Percentiles rank a stretch among this genome's conserved stretches.
Evolutionary conservation across 2,113 vertebrate species (phyloP).

Genomic region (Prinia subflava): DNA sequence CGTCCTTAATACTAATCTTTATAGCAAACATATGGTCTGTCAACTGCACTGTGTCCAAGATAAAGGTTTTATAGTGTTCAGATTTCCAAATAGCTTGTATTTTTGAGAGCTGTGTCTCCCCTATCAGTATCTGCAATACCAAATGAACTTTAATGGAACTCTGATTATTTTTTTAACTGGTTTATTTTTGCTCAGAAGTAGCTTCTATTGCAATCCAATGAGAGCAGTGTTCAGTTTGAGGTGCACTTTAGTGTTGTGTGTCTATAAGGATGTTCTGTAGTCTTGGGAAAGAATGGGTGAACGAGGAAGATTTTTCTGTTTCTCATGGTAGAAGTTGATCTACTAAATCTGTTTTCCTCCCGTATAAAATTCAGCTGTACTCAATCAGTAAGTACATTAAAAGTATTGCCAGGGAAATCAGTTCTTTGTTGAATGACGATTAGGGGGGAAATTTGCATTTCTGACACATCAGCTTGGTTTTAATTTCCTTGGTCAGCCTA

Average conservation of each 20-base stretch:
- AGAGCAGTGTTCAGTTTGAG: not conserved
- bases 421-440: not conserved
- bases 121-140: not conserved
- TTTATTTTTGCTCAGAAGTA: not conserved
- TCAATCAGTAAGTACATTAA: not conserved
- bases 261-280: not conserved
- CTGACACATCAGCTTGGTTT: not conserved
- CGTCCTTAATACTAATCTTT: not conserved
- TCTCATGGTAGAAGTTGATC: not conserved
- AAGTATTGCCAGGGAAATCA: not conserved
- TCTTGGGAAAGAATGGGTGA: not conserved
- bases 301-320: not conserved
- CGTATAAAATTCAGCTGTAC: not conserved
- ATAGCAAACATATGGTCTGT: not conserved
- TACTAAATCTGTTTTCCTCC: not conserved
- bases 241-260: not conserved
- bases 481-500: not conserved
- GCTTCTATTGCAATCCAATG: not conserved
- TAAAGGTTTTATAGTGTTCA: not conserved
- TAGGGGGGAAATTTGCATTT: not conserved
- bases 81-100: rapidly evolving
- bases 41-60: not conserved
- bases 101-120: not conserved
- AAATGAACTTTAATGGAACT: not conserved
- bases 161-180: not conserved